phyloP scores from a whole-genome alignment of 2,113 vertebrate genomes.

The Egretta garzetta region DNA sequence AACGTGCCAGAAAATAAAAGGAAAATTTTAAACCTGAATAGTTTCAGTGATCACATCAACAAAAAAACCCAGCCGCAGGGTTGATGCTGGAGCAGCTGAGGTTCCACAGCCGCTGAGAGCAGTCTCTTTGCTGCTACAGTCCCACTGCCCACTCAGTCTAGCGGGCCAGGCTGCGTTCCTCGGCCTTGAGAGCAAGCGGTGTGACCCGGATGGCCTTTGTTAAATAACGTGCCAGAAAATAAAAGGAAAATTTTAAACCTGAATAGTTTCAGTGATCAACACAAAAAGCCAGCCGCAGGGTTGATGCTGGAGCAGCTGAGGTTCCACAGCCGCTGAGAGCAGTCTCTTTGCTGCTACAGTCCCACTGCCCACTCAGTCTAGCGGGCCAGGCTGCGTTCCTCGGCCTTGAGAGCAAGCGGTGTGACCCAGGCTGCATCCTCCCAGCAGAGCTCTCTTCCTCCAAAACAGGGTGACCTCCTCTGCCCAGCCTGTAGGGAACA shows the following conservation, averaged over 20 bases:
- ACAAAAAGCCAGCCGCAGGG: rapidly evolving
- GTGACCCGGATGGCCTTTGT: not conserved
- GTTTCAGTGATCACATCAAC: not conserved
- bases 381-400: not conserved
- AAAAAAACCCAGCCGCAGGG: no score
- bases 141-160: no score
- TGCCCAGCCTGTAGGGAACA: not conserved
- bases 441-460: not conserved
- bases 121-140: no score
- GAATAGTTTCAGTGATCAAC: not conserved
- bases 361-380: not conserved
- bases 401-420: rapidly evolving
- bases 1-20: not conserved
- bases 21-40: not conserved
- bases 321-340: not conserved
- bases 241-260: not conserved
- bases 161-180: no score
- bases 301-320: not conserved
- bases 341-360: not conserved
- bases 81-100: no score
- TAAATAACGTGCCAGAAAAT: not conserved
- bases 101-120: no score
- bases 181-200: no score
- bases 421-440: not conserved
- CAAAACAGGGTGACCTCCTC: not conserved